Conservation (phyloP, 2,797 vertebrate species). For the Enteromius anoplus region DNA sequence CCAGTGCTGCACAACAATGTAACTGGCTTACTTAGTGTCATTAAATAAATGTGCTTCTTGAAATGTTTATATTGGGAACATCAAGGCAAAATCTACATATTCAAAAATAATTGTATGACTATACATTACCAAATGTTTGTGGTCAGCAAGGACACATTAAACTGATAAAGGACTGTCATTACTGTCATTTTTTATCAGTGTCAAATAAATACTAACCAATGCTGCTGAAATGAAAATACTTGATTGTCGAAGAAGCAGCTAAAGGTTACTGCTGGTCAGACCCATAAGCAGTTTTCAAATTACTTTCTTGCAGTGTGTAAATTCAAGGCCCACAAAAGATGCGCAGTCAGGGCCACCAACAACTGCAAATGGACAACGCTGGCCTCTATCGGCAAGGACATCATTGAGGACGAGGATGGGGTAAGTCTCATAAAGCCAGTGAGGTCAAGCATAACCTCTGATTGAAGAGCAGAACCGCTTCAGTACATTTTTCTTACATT, state of each 20-base stretch:
- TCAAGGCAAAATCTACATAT: not conserved
- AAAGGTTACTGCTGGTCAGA: not conserved
- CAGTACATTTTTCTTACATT: slow-evolving; percentile 18
- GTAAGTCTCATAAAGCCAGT: slow-evolving; percentile 70
- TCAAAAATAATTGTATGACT: not conserved
- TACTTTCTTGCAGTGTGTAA: slow-evolving; percentile 87
- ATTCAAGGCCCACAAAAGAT: slow-evolving; percentile 99
- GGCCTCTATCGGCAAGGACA: slow-evolving; percentile 96
- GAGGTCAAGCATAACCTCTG: not conserved
- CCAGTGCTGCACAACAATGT: not conserved
- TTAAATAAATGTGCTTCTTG: not conserved
- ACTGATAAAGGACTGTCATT: not conserved
- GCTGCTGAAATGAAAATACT: not conserved
- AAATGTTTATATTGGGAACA: not conserved
- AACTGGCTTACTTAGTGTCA: not conserved
- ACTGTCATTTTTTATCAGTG: not conserved
- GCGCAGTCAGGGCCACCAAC: slow-evolving; percentile 94
- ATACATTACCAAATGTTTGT: not conserved
- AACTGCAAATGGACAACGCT: slow-evolving; percentile 99
- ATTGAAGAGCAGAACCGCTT: not conserved
- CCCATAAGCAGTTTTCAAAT: not conserved
- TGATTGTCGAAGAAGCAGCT: not conserved
- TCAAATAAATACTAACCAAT: not conserved
- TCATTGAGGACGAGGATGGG: slow-evolving; percentile 96
- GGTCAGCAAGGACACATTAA: not conserved